Evolutionary conservation across 1,140 invertebrate genomes (phyloP).

Genomic region (Oryctes rhinoceros): DNA sequence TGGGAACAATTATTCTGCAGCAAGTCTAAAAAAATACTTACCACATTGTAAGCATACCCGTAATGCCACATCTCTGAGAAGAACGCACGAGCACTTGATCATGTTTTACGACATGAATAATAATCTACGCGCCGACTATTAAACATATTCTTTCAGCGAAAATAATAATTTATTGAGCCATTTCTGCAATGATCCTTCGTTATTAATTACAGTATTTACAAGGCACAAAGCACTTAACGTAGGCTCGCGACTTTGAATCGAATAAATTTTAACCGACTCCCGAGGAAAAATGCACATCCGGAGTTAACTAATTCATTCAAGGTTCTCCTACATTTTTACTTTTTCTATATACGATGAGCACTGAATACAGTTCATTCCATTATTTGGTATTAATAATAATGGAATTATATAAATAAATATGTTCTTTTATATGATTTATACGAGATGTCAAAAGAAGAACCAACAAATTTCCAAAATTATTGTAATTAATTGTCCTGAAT

Average conservation of each 20-base stretch:
- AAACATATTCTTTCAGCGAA: slow-evolving; percentile 1
- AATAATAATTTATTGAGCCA: background rate
- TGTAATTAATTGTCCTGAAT: no score
- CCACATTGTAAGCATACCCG: background rate
- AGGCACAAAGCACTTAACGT: background rate
- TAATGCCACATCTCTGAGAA: background rate
- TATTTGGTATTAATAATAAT: no score
- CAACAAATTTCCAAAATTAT: no score
- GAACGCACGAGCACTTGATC: slow-evolving; percentile 8
- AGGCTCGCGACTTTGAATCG: background rate
- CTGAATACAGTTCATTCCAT: no score
- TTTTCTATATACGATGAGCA: background rate
- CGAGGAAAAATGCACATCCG: background rate
- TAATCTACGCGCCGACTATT: background rate
- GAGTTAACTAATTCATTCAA: background rate
- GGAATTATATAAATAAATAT: no score
- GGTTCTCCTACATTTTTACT: background rate
- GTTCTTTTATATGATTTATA: no score
- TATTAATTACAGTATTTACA: slow-evolving; percentile 35
- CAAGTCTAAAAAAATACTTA: no score
- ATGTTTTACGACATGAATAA: slow-evolving; percentile 28
- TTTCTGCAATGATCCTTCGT: slow-evolving; percentile 19
- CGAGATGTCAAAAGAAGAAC: no score
- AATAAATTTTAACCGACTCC: no score
- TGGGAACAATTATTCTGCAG: no score